Evolutionary conservation across 2,888 invertebrate species (phyloP).

Genomic region (Gastracanthus pulcherrimus): DNA sequence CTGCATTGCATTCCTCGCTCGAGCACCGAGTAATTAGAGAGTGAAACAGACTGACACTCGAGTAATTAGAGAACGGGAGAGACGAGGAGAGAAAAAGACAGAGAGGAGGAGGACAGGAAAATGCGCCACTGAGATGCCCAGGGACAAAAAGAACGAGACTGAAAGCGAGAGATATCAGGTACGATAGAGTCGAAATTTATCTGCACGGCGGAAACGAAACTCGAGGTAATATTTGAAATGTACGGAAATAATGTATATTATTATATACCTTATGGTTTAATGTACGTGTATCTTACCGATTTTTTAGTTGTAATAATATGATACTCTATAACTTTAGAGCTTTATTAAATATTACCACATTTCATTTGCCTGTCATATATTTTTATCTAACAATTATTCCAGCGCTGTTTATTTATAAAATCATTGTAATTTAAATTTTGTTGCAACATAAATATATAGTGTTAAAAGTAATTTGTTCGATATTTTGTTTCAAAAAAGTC

Average conservation of each 20-base stretch:
- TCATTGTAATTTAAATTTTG: too few relatives aligned
- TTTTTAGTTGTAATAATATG: neutral
- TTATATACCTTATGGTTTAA: neutral
- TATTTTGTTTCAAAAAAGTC: too few relatives aligned
- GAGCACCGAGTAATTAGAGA: constrained; percentile 51
- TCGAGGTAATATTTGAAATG: neutral
- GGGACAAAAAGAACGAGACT: neutral
- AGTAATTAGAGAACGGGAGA: constrained; percentile 53
- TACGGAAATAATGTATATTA: neutral
- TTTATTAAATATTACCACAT: neutral
- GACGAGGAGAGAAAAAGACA: neutral
- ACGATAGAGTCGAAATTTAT: neutral
- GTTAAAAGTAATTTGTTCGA: too few relatives aligned
- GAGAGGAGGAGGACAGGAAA: neutral
- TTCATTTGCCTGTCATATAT: neutral
- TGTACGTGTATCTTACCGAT: too few relatives aligned
- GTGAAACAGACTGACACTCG: constrained; percentile 52
- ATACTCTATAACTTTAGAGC: neutral
- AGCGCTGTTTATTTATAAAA: too few relatives aligned
- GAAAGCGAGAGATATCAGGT: neutral
- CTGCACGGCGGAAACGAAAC: neutral
- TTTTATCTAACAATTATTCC: too few relatives aligned
- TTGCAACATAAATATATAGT: too few relatives aligned
- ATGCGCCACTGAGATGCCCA: neutral
- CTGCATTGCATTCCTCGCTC: constrained; percentile 49